Conservation (phyloP, 2,113 vertebrate genomes). For the Dryoscopus gambensis region DNA sequence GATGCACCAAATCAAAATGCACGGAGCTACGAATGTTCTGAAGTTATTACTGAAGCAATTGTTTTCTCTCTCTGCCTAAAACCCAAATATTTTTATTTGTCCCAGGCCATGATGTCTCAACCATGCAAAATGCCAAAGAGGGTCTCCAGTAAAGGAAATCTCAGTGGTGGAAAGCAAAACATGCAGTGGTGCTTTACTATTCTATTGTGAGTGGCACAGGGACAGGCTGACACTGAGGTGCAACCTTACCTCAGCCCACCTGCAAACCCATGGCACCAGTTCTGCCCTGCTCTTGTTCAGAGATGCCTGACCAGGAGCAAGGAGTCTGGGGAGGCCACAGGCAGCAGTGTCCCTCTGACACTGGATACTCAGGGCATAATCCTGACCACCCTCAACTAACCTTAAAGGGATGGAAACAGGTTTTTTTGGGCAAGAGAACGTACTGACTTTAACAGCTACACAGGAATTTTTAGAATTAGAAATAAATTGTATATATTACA, state of each 20-base stretch:
- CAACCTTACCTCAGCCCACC: background rate
- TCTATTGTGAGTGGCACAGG: background rate
- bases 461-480: background rate
- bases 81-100: background rate
- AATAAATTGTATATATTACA: background rate
- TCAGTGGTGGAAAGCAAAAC: background rate
- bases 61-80: background rate
- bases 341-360: background rate
- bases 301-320: background rate
- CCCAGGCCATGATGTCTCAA: fast-evolving
- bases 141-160: background rate
- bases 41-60: background rate
- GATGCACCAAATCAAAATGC: background rate
- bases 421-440: background rate
- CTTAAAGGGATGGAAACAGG: background rate
- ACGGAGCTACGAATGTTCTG: background rate
- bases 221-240: background rate
- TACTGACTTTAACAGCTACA: background rate
- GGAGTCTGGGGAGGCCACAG: background rate
- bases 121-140: fast-evolving
- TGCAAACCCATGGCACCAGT: background rate
- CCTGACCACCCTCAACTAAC: background rate
- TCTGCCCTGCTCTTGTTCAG: background rate
- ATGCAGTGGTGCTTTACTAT: background rate
- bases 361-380: background rate